Evolutionary conservation across 1,140 invertebrate genomes (phyloP), one percentile per base, ranked within the genome.

Genomic region (Tetraneura akinire): DNA sequence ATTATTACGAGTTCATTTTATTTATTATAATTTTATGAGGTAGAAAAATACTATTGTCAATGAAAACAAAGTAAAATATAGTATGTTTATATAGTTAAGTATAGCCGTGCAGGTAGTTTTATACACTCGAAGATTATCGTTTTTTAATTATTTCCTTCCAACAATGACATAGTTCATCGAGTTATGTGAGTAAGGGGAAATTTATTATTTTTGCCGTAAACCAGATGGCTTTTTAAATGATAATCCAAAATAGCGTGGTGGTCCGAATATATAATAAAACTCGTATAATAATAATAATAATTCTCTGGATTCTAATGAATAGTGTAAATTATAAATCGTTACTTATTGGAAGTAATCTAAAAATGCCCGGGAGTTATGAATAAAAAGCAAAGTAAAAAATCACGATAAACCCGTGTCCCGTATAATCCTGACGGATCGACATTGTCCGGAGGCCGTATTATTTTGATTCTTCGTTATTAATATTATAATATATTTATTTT

Each of bases 351-450:
- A 68, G 37, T 68, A 68, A 68, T 68, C 64, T 68, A 45, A 68
- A 68, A 21, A 68, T 3, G 37, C n/a, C 64, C 21, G 13, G 37
- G 11, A 45, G 64, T 68, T 45, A 68, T n/a, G 21, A 10, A 8
- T 37, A 68, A 68, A 37, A 45, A 68, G 13, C 18, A 68, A 45
- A 68, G 10, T 16, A 21, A 68, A 23, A 45, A 23, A 45, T 6
- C 13, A 68, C 37, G 6, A 21, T 23, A 68, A 21, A 45, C 21
- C n/a, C 42, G n/a, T n/a, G 62, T 45, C 64, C 64, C 13, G 37
- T 66, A 66, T 66, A 14, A 68, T 68, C 23, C 21, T 68, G 64
- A 68, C 9, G 64, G 21, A 68, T 68, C 64, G 64, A 42, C 64
- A 14, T 23, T 68, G n/a, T 37, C 64, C 64, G 64, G 64, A 45